Evolutionary conservation across 2,797 vertebrate species (phyloP).

Genomic region (Microcaecilia unicolor): DNA sequence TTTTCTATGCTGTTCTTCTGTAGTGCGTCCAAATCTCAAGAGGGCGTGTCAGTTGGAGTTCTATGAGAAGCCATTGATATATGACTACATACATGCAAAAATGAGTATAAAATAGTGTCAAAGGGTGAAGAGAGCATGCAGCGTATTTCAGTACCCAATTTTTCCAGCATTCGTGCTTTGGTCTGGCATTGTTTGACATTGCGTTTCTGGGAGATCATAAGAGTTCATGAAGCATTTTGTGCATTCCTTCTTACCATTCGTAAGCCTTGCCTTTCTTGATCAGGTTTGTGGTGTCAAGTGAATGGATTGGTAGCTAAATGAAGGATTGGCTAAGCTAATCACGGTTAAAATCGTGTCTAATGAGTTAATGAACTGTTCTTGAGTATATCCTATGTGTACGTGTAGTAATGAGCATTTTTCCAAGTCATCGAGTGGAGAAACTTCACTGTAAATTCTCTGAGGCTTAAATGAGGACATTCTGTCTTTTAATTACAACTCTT

Average conservation of each 20-base stretch:
- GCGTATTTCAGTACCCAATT: too few relatives aligned
- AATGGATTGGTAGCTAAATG: conserved; percentile 40
- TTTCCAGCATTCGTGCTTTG: too few relatives aligned
- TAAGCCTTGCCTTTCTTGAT: conserved; percentile 21
- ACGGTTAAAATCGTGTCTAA: conserved; percentile 41
- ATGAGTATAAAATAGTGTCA: too few relatives aligned
- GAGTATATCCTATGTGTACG: conserved; percentile 26
- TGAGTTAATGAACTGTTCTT: conserved; percentile 45
- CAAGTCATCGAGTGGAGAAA: conserved; percentile 25
- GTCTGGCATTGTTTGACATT: too few relatives aligned
- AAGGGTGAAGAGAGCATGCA: too few relatives aligned
- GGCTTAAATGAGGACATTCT: conserved; percentile 24
- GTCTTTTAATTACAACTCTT: conserved; percentile 4
- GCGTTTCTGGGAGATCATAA: too few relatives aligned
- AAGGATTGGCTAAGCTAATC: conserved; percentile 42
- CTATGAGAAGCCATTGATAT: too few relatives aligned
- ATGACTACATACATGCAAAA: too few relatives aligned
- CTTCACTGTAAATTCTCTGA: conserved; percentile 19
- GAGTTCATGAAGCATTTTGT: too few relatives aligned
- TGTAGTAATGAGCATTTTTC: conserved; percentile 30
- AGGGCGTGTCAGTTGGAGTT: too few relatives aligned
- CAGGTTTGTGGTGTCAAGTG: conserved; percentile 35
- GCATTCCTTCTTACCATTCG: neutral
- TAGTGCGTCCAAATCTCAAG: too few relatives aligned
- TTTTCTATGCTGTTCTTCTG: too few relatives aligned